Evolutionary conservation across 2,797 vertebrate genomes (phyloP).

Genomic region (Limosa lapponica): DNA sequence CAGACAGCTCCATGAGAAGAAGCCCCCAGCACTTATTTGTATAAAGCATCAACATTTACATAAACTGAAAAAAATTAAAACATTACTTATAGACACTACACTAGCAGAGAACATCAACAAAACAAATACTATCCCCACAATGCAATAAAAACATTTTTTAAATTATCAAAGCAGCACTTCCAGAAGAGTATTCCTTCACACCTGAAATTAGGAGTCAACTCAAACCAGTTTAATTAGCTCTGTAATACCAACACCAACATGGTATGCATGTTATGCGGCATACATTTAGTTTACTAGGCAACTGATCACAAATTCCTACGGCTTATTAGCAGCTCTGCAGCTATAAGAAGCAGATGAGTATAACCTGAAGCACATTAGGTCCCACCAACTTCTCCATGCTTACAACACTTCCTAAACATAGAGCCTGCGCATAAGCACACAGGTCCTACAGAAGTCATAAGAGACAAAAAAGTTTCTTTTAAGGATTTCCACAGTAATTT

Average conservation of each 20-base stretch:
- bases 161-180: background rate
- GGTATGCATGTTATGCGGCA: fast-evolving
- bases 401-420: background rate
- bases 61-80: background rate
- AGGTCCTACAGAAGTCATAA: background rate
- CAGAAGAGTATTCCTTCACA: background rate
- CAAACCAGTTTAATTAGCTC: background rate
- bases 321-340: background rate
- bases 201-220: background rate
- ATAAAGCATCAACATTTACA: background rate
- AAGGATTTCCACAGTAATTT: background rate
- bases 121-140: background rate
- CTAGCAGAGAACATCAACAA: background rate
- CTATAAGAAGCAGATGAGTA: background rate
- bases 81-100: background rate
- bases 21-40: background rate
- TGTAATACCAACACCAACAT: background rate
- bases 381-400: background rate
- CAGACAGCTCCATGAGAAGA: background rate
- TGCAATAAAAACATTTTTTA: background rate
- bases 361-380: background rate
- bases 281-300: background rate
- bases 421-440: background rate
- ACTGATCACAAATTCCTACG: background rate
- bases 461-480: background rate